phyloP scores from a whole-genome alignment of 2,888 invertebrate species.

The Bimastos eiseni region DNA sequence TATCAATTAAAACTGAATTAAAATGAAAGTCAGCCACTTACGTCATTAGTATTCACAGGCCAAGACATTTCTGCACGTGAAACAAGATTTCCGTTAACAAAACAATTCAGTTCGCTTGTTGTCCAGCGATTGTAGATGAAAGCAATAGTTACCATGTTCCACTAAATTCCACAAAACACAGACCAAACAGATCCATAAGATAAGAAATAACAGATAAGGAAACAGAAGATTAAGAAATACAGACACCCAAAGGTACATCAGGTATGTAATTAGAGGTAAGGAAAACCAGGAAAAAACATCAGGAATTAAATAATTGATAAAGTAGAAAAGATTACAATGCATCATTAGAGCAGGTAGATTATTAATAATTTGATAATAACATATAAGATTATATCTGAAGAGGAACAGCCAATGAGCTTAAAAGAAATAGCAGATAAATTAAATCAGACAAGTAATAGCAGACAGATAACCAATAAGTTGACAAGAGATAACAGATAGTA shows the following conservation, averaged over 20 bases:
- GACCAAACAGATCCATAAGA: neutral
- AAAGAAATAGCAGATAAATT: neutral
- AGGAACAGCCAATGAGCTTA: neutral
- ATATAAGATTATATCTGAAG: neutral
- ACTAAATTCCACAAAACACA: conserved; percentile 14
- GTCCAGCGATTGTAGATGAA: conserved; percentile 19
- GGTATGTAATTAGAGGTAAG: neutral
- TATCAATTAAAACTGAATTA: neutral
- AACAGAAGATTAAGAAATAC: neutral
- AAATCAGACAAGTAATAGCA: neutral
- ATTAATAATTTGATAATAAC: no score
- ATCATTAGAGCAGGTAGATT: no score
- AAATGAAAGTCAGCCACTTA: neutral
- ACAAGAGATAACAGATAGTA: neutral
- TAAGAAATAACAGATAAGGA: neutral
- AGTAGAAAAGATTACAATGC: neutral
- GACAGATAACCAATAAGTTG: neutral
- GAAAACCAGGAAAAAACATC: neutral
- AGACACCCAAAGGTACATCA: no score
- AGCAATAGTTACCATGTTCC: conserved; percentile 20
- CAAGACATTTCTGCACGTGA: conserved; percentile 18
- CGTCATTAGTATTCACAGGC: conserved; percentile 15
- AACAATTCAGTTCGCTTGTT: conserved; percentile 21
- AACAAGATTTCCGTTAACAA: neutral
- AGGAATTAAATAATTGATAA: neutral